Evolutionary conservation across 2,797 vertebrate genomes (phyloP).

Genomic region (Amazona ochrocephala): DNA sequence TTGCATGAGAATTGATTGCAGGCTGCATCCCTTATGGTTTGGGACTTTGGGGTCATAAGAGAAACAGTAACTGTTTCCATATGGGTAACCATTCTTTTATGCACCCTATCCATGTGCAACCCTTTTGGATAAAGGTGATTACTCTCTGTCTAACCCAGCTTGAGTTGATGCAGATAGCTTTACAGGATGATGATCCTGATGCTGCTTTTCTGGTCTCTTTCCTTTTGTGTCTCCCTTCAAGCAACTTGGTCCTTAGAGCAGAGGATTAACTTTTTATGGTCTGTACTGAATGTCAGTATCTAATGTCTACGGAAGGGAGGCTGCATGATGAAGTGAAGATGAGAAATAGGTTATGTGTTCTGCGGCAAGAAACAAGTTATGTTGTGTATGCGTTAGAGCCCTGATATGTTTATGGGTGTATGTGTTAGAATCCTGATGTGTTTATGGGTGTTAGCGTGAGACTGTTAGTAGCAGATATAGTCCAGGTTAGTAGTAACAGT

Average conservation of each 20-base stretch:
- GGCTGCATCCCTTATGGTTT: neutral
- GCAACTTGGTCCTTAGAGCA: neutral
- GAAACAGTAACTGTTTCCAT: neutral
- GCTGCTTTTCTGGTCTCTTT: neutral
- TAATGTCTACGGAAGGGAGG: neutral
- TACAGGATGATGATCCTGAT: neutral
- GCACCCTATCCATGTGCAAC: accelerated
- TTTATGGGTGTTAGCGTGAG: neutral
- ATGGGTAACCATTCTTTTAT: accelerated
- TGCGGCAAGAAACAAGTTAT: neutral
- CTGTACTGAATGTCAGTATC: neutral
- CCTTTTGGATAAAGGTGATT: neutral
- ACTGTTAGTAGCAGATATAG: neutral
- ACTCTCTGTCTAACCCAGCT: neutral
- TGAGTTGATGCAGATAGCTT: neutral
- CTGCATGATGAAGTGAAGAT: neutral
- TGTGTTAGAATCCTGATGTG: neutral
- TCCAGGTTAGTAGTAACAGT: neutral
- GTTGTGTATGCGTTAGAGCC: neutral
- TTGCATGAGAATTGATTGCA: neutral
- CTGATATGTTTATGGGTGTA: neutral
- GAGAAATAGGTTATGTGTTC: neutral
- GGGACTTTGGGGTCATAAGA: neutral
- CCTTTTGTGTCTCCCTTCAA: neutral
- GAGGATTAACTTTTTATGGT: neutral